Percentiles rank a stretch among this genome's conserved stretches.
Evolutionary conservation across 2,888 invertebrate genomes (phyloP).

Genomic region (Therioaphis trifolii): DNA sequence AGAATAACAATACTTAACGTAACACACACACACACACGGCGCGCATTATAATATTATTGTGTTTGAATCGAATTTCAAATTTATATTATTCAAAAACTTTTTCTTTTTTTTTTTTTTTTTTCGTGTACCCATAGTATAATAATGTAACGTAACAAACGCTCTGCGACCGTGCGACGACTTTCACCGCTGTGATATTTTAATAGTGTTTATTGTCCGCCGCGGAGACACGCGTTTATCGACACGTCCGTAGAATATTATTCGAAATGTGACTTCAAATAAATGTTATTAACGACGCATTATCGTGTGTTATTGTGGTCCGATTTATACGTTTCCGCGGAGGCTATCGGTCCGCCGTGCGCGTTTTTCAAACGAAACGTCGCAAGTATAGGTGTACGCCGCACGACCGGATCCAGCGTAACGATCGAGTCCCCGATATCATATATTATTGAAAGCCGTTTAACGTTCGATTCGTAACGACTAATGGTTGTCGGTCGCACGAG

Average conservation of each 20-base stretch:
- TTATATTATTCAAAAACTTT: not conserved
- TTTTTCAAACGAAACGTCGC: not conserved
- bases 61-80: not conserved
- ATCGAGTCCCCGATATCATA: too few relatives aligned
- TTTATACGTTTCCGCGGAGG: not conserved
- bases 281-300: not conserved
- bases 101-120: too few relatives aligned
- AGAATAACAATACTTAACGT: too few relatives aligned
- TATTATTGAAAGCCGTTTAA: too few relatives aligned
- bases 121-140: too few relatives aligned
- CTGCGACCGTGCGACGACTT: not conserved
- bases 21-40: too few relatives aligned
- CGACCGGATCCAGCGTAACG: too few relatives aligned
- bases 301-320: not conserved
- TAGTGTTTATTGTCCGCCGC: not conserved
- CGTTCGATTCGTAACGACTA: too few relatives aligned
- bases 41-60: too few relatives aligned
- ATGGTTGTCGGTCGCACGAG: too few relatives aligned
- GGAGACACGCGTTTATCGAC: not conserved
- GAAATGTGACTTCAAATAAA: not conserved
- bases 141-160: not conserved
- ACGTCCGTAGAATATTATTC: not conserved
- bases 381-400: too few relatives aligned
- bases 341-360: not conserved
- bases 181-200: not conserved